Evolutionary conservation across 1,140 invertebrate species (phyloP).

Genomic region (Zaprionus lachaisei): DNA sequence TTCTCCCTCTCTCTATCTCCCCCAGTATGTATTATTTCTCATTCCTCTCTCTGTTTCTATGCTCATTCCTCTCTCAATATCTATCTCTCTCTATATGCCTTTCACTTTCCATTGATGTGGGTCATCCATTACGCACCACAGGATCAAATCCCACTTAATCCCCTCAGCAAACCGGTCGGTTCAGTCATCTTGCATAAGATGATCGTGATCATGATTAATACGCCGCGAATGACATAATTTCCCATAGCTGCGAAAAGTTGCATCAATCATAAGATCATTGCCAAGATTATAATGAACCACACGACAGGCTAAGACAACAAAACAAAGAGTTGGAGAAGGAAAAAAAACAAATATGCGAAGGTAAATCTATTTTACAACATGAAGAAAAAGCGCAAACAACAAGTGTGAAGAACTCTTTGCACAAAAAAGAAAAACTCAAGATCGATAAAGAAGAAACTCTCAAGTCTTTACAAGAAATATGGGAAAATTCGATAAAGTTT

Average conservation of each 20-base stretch:
- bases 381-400: not conserved
- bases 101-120: slow-evolving; percentile 25
- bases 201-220: slow-evolving; percentile 39
- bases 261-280: slow-evolving; percentile 40
- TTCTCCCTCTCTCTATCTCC: too few species aligned
- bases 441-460: not conserved
- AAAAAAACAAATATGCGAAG: slow-evolving; percentile 6
- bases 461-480: not conserved
- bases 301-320: slow-evolving; percentile 1
- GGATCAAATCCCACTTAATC: slow-evolving; percentile 23
- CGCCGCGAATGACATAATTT: slow-evolving; percentile 39
- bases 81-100: not conserved
- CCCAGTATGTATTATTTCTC: too few species aligned
- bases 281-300: slow-evolving; percentile 25
- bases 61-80: too few species aligned
- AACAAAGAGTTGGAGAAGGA: not conserved
- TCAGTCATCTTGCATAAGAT: slow-evolving; percentile 16
- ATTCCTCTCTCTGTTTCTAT: too few species aligned
- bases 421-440: not conserved
- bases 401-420: not conserved
- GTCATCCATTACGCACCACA: slow-evolving; percentile 34
- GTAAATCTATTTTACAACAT: not conserved
- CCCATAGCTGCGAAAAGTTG: not conserved
- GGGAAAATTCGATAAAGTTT: too few species aligned
- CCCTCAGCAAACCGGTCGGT: not conserved